Percentiles rank a stretch among this genome's conserved stretches.
These are phyloP conservation scores for Mycalesis mineus DNA, from an alignment of 2,888 invertebrate species.

Conservation along the genomic window DNA sequence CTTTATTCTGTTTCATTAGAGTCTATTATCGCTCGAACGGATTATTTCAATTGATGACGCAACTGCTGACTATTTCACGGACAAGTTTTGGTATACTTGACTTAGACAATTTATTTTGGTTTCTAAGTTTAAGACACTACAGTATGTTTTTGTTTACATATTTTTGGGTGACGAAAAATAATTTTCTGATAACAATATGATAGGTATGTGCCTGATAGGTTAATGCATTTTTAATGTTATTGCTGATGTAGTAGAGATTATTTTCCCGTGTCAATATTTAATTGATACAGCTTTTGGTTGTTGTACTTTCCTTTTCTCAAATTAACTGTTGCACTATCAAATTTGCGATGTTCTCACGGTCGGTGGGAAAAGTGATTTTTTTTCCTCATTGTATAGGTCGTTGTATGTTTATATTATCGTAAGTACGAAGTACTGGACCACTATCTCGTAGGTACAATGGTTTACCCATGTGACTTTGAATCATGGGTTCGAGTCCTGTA, in stretches of 20 bases:
- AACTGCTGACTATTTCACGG: background rate
- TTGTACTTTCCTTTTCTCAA: slow-evolving; percentile 10
- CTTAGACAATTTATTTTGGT: background rate
- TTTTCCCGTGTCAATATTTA: background rate
- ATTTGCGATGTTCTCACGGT: slow-evolving; percentile 3
- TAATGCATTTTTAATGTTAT: slow-evolving; percentile 5
- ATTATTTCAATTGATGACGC: background rate
- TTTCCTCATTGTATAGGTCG: too few species aligned
- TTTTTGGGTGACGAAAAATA: background rate
- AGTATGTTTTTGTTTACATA: background rate
- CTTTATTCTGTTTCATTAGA: background rate
- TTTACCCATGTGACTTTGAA: too few species aligned
- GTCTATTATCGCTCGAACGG: background rate
- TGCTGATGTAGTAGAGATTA: background rate
- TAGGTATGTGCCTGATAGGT: background rate
- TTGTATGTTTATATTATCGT: too few species aligned
- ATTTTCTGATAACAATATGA: slow-evolving; percentile 2
- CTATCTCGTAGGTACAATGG: too few species aligned
- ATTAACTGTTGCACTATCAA: slow-evolving; percentile 4
- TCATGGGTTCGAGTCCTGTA: too few species aligned
- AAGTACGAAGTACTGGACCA: too few species aligned
- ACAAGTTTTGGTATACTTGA: background rate
- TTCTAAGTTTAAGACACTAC: background rate
- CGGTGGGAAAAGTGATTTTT: background rate
- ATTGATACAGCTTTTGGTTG: background rate